Conservation (phyloP, 2,797 vertebrate genomes). For the Eulemur rubriventer region DNA sequence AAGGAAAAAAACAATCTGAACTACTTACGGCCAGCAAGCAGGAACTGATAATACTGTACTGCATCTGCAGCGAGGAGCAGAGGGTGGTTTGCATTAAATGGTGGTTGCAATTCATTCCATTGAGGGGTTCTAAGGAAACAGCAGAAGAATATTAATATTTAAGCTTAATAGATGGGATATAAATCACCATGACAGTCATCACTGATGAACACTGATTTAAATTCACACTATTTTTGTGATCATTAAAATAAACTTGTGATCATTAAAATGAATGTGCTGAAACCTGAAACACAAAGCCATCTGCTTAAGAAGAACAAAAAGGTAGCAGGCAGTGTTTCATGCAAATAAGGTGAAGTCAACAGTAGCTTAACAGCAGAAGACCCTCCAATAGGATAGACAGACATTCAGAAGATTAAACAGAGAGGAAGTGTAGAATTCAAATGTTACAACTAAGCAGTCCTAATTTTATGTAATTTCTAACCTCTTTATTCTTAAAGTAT, state of each 20-base stretch:
- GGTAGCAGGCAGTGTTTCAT: slow-evolving; percentile 47
- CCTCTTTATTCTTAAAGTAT: not conserved
- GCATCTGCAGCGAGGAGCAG: slow-evolving; percentile 95
- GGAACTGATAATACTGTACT: slow-evolving; percentile 96
- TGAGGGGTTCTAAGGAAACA: slow-evolving; percentile 93
- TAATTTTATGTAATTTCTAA: slow-evolving; percentile 64
- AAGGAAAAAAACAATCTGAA: slow-evolving; percentile 66
- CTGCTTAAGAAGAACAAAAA: slow-evolving; percentile 65
- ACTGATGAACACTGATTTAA: slow-evolving; percentile 83
- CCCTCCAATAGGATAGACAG: not conserved
- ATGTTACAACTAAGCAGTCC: slow-evolving; percentile 47
- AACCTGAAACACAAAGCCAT: slow-evolving; percentile 76
- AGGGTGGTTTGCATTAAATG: slow-evolving; percentile 96
- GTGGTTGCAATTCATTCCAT: slow-evolving; percentile 98
- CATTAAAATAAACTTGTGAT: slow-evolving; percentile 84
- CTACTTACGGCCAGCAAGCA: slow-evolving; percentile 94
- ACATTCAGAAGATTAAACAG: slow-evolving; percentile 37
- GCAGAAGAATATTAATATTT: slow-evolving; percentile 87
- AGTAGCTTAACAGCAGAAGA: slow-evolving; percentile 63
- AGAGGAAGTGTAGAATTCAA: slow-evolving; percentile 32
- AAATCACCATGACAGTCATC: slow-evolving; percentile 85
- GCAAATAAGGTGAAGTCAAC: slow-evolving; percentile 49
- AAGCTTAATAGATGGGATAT: slow-evolving; percentile 80
- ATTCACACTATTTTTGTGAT: slow-evolving; percentile 83
- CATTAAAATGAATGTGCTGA: slow-evolving; percentile 73